Conservation (phyloP, 2,797 vertebrate genomes). For the Oryzias sinensis region DNA sequence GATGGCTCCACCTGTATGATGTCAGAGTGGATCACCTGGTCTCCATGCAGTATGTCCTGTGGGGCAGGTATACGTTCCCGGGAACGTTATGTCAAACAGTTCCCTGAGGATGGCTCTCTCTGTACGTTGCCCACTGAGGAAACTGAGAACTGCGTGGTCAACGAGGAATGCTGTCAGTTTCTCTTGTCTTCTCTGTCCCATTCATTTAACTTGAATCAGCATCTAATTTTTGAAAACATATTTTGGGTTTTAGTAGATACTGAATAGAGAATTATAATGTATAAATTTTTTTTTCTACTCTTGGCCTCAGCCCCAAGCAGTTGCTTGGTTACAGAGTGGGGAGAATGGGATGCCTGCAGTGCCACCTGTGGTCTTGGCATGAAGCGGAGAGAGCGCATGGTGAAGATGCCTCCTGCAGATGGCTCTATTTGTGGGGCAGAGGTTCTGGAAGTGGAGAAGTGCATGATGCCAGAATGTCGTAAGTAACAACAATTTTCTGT, state of each 20-base stretch:
- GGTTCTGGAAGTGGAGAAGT: slow-evolving; percentile 91
- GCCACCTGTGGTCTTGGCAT: slow-evolving; percentile 95
- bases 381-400: slow-evolving; percentile 91
- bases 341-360: slow-evolving; percentile 95
- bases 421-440: slow-evolving; percentile 93
- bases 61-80: slow-evolving; percentile 88
- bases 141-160: slow-evolving; percentile 90
- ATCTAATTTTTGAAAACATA: no score
- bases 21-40: slow-evolving; percentile 99
- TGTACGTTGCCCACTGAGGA: slow-evolving; percentile 93
- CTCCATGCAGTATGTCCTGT: slow-evolving; percentile 91
- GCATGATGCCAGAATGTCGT: slow-evolving; percentile 99
- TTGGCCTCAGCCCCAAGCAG: slow-evolving; percentile 86
- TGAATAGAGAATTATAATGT: not conserved
- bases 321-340: slow-evolving; percentile 96
- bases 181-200: not conserved
- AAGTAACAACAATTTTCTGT: slow-evolving; percentile 66
- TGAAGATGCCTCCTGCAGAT: slow-evolving; percentile 94
- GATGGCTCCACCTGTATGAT: slow-evolving; percentile 97
- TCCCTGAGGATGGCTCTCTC: slow-evolving; percentile 92
- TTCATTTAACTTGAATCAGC: not conserved
- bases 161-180: slow-evolving; percentile 92
- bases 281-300: slow-evolving; percentile 1
- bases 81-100: slow-evolving; percentile 95
- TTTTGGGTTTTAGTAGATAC: not conserved